A percentile compares a stretch with the other conserved stretches of the same genome.
Evolutionary conservation across 1,140 invertebrate genomes (phyloP).

Genomic region (Orussus abietinus): DNA sequence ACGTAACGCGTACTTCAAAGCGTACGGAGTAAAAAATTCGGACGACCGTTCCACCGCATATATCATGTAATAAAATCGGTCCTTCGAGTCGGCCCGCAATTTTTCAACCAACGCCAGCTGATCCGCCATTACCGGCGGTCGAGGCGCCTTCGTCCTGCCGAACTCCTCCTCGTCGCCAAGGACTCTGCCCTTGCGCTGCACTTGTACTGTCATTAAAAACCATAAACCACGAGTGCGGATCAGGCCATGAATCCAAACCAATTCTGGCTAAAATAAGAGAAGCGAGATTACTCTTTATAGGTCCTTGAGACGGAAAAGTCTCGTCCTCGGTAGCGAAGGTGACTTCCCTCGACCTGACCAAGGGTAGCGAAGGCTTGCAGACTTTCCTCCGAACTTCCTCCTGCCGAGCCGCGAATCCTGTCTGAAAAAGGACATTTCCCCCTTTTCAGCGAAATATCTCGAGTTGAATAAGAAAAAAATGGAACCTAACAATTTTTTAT

Average conservation of each 20-base stretch:
- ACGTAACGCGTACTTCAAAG: conserved; percentile 41
- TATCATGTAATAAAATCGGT: conserved; percentile 65
- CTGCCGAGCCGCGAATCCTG: conserved; percentile 27
- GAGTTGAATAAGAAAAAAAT: neutral
- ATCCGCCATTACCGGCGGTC: conserved; percentile 40
- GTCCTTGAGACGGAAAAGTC: too few relatives aligned
- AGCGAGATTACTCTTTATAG: too few relatives aligned
- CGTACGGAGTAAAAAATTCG: conserved; percentile 68
- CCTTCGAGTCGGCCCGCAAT: conserved; percentile 48
- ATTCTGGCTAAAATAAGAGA: too few relatives aligned
- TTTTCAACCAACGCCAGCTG: conserved; percentile 57
- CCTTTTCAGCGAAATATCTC: neutral
- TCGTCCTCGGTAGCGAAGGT: neutral
- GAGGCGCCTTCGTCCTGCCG: conserved; percentile 40
- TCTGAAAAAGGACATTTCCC: conserved; percentile 16
- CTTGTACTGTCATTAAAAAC: conserved; percentile 18
- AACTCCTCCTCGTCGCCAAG: conserved; percentile 15
- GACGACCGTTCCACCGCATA: conserved; percentile 66
- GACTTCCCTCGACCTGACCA: too few relatives aligned
- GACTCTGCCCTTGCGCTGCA: conserved; percentile 16
- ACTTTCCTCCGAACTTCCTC: conserved; percentile 19
- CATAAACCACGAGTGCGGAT: too few relatives aligned
- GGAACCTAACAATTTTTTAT: conserved; percentile 1
- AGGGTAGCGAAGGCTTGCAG: too few relatives aligned
- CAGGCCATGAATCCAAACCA: too few relatives aligned